Conservation (phyloP, 2,797 vertebrate species). For the Lepus oiostolus region DNA sequence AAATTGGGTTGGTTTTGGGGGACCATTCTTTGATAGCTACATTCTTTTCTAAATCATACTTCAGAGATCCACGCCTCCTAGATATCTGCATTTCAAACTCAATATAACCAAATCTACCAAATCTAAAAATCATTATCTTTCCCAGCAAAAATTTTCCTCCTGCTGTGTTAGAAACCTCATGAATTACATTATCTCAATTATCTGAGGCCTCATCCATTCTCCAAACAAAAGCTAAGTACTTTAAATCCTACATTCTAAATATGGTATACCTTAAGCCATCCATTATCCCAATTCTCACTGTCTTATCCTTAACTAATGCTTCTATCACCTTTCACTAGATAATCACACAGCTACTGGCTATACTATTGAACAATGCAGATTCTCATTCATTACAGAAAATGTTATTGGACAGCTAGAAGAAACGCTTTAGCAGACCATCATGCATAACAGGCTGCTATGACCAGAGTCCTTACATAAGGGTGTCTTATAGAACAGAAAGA, state of each 20-base stretch:
- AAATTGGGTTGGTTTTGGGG: not conserved
- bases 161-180: not conserved
- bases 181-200: not conserved
- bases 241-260: not conserved
- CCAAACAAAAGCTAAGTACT: constrained; percentile 23
- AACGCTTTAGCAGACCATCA: not conserved
- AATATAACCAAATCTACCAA: not conserved
- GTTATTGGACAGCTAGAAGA: not conserved
- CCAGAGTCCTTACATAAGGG: not conserved
- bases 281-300: too few relatives aligned
- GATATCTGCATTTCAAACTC: constrained; percentile 44
- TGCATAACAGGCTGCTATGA: not conserved
- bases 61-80: not conserved
- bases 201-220: not conserved
- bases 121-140: not conserved
- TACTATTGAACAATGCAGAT: not conserved
- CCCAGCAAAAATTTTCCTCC: not conserved
- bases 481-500: not conserved
- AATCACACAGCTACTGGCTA: not conserved
- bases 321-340: too few relatives aligned
- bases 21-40: not conserved
- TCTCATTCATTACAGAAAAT: not conserved
- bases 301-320: too few relatives aligned
- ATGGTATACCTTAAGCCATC: not conserved
- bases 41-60: constrained; percentile 36